phyloP scores from a whole-genome alignment of 53 echinoderm and acorn worm genomes.

The Echinometra lucunter region DNA sequence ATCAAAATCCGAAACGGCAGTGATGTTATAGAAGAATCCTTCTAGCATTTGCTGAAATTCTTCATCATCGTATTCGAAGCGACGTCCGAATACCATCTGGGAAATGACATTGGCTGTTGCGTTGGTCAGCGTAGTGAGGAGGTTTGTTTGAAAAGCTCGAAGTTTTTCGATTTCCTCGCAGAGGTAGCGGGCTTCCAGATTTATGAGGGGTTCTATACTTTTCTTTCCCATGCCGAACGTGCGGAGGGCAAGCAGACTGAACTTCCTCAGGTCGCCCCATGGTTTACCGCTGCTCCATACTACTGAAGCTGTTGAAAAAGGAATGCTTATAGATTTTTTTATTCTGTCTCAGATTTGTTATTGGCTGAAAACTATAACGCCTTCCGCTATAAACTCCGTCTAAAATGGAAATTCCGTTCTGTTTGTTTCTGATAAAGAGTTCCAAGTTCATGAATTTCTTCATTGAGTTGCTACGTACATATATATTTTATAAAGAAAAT shows the following conservation, averaged over 20 bases:
- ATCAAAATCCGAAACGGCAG: neutral
- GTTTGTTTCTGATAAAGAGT: too few relatives aligned
- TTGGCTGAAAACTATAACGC: too few relatives aligned
- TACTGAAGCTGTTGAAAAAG: neutral
- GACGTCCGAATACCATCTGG: conserved; percentile 52
- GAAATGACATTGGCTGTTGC: conserved; percentile 47
- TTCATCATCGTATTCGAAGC: conserved; percentile 57
- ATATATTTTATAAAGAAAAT: too few relatives aligned
- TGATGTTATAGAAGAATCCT: neutral
- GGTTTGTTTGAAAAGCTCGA: neutral
- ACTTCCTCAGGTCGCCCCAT: conserved; percentile 40
- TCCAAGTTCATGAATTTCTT: too few relatives aligned
- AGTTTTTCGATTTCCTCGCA: conserved; percentile 39
- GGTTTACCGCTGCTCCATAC: conserved; percentile 57
- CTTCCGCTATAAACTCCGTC: too few relatives aligned
- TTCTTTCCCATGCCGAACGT: conserved; percentile 66
- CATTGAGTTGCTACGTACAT: too few relatives aligned
- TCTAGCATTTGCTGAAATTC: neutral
- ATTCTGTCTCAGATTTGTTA: too few relatives aligned
- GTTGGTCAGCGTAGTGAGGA: neutral
- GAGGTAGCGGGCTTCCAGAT: conserved; percentile 47
- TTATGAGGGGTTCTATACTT: conserved; percentile 60
- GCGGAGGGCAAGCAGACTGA: conserved; percentile 48
- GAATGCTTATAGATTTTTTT: neutral
- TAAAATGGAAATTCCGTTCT: too few relatives aligned